Base-by-base conservation (phyloP, 2,888 invertebrate species). In the Drosophila monieri region DNA sequence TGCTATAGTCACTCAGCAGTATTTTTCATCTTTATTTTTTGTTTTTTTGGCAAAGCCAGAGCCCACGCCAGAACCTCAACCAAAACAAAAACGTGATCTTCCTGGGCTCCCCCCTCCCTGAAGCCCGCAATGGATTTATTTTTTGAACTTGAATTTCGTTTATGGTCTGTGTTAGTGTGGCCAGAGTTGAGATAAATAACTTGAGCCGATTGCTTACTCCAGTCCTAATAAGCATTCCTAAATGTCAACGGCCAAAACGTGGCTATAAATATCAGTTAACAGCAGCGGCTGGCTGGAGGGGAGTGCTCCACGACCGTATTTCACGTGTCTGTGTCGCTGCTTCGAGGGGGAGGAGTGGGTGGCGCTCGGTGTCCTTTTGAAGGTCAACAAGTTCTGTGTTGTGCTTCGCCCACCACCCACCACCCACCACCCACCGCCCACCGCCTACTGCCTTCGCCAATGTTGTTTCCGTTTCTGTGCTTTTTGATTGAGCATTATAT, bases 291-390 rank as follows among this genome's bases (percentile, higher is more conserved):
- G 15, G 54, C 52, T 21, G 70, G 41, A 57, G 65, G 62, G 69
- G 72, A 51, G 69, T 58, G 57, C 10, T 41, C 25, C 25, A 8
- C 25, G 6, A 5, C 65, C 58, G 60, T 70, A 60, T 27, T 55
- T 49, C 65, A 59, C 60, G 57, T 69, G 59, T 58, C 41, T 35
- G 57, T 62, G 32, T 55, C 32, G 32, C 41, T 27, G 15, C 10
- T 8, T 49, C 10, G n/a, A 9, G 15, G 44, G 47, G 44, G 58
- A 10, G 46, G 52, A 61, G 35, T 47, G 70, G 59, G 41, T 52
- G 48, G 56, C 49, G 67, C 70, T 66, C 62, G 56, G 72, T 85
- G 88, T 88, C 88, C 88, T 88, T 88, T 81, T 76, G 86, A 88
- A 88, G 88, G 88, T 88, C 88, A 88, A 56, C 66, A 59, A 70